Evolutionary conservation across 1,140 invertebrate species (phyloP), one percentile per base, ranked within the genome.

Genomic region (Neuroterus valhalla): DNA sequence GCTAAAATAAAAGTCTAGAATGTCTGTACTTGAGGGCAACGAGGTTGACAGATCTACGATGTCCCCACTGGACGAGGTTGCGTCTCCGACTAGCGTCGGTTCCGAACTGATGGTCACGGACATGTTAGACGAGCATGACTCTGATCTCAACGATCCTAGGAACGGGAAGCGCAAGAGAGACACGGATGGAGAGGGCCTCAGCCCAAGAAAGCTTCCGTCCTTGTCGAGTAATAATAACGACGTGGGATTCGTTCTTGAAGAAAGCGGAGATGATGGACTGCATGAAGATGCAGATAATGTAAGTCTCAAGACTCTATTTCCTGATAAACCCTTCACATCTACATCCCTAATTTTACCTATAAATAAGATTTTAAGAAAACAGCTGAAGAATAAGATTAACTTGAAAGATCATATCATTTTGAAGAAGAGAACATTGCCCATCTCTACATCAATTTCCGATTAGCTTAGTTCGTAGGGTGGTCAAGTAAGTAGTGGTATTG

Each of bases 191-290:
- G 88, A 90, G 48, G 88, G 89, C 66, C 78, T 91, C 3, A 86
- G 83, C 48, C 86, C 89, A 12, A 86, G 91, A 81, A 91, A 91
- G 83, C 82, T 90, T 77, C 85, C 89, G 17, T 87, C 88, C 48
- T 85, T 90, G 21, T 75, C 82, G 6, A 85, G 82, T 69, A 91
- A 91, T 82, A 92, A 92, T 81, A 92, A 92, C 82, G 92, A 92
- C 80, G 92, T 93, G 17, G 87, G 89, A 4, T 92, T 93, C 79
- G 92, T 93, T 14, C 88, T 93, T 66, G 91, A 91, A 21, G 90
- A 91, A 14, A 87, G 82, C 62, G 85, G 85, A 23, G 89, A 90
- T 72, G 90, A 91, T 75, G 88, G 81, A 26, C 81, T 88, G 5
- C 86, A 84, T 45, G 89, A 89, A 19, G 90, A 91, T 21, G 84